Base-by-base conservation (phyloP, 2,113 vertebrate species). In the Cynopterus brachyotis region DNA sequence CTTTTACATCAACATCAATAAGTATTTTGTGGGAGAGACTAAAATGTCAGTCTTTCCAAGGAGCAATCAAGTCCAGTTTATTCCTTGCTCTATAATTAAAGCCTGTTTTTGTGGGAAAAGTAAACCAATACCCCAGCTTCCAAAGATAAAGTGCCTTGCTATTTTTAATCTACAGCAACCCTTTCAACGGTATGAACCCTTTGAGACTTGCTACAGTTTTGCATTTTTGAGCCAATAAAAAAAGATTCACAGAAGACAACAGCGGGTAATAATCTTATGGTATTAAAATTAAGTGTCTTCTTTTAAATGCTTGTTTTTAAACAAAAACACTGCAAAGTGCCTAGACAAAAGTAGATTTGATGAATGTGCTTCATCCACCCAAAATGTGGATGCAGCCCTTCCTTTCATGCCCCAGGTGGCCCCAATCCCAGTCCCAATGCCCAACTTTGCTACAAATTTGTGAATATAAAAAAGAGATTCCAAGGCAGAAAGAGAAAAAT, bases 31-130 rank as follows among this genome's bases (percentile, higher is more conserved):
- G 87, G 69, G 89, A 95, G 79, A 94, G 55, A 82, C 91, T 89
- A 55, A 97, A 96, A 95, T 89, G 94, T 95, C 97, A 96, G 82
- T 98, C 95, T 95, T 98, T 93, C 30, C 0, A 5, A 91, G 80
- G 59, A 93, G 91, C 78, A 94, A 97, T 96, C 81, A 97, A 95
- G 83, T 94, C 87, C 93, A 86, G 76, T 96, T 97, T 95, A 89
- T 93, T 96, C 95, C 97, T 94, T 80, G 47, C 82, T 96, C 82
- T 96, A 90, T 97, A 97, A 98, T 97, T 98, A 98, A 97, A 97
- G 88, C 81, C 75, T 96, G 85, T 92, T 97, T 97, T 80, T 91
- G 73, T 80, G 91, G 97, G 78, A 60, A 97, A 89, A 91, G 91
- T 91, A 96, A 96, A 96, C 93, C 69, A 91, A 95, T 94, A 90